Evolutionary conservation across 2,113 vertebrate species (phyloP), one percentile per base, ranked within the genome.

Genomic region (Chascanopsetta lugubris): DNA sequence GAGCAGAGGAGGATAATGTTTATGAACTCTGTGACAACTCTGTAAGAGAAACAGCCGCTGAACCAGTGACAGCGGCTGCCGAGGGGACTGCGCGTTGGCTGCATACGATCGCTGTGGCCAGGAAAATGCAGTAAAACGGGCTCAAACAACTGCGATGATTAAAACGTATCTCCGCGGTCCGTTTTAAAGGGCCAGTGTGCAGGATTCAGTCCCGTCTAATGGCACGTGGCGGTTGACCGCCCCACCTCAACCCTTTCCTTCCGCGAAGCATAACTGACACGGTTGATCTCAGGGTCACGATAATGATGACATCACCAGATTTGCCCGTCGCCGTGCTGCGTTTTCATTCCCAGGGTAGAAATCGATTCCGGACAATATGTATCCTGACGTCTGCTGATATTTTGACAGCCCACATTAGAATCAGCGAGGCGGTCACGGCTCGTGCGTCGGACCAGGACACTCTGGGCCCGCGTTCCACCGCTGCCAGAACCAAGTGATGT

Each of bases 1-100:
- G 5, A 11, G 26, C 4, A 42, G 25, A 34, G 21, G 2, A 24
- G 27, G 15, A 12, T 2, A 17, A 2, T n/a, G 5, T 59, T 72
- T 58, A 32, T 60, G 21, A 59, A 53, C 43, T 49, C n/a, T 69
- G 15, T 45, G 32, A 53, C 40, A 63, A 27, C 29, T 55, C 34
- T 24, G 15, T 22, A 47, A 29, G 17, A 65, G 48, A 15, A 60
- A 51, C 9, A 8, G 7, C 8, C 18, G 26, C 25, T 45, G 24
- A 48, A 36, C 32, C 32, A 36, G 12, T 36, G 34, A 36, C 34
- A 36, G 1, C 7, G 20, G 34, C 42, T 17, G 45, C 17, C 53
- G 38, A 30, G 34, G 5, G 13, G n/a, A n/a, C n/a, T n/a, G n/a
- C n/a, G 20, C 18, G 25, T 17, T n/a, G 25, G 6, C 22, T 11